phyloP scores from a whole-genome alignment of 2,888 invertebrate genomes.

The Eristalis intricaria region DNA sequence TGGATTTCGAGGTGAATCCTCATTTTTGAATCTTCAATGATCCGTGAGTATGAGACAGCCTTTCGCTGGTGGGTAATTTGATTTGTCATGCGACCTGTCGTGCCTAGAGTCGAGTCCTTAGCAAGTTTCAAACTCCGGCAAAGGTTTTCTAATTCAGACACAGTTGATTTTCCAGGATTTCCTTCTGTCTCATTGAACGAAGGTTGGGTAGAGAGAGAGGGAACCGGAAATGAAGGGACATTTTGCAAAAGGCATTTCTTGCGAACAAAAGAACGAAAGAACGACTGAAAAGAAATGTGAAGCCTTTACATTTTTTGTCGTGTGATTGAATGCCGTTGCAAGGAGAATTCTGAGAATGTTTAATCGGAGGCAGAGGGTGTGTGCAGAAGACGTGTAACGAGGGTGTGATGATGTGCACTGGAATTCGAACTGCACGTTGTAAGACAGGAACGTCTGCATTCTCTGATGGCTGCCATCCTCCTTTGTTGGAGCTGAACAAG shows the following conservation, averaged over 20 bases:
- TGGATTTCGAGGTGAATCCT: not conserved
- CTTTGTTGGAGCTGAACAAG: not conserved
- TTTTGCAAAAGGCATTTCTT: too few species aligned
- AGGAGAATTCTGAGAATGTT: not conserved
- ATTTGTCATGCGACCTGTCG: not conserved
- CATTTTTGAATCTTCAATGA: slow-evolving; percentile 8
- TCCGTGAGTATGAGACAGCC: not conserved
- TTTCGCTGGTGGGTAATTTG: not conserved
- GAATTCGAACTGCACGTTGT: not conserved
- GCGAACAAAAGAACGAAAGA: too few species aligned
- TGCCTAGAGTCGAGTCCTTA: not conserved
- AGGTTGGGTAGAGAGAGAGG: not conserved
- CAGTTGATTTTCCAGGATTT: not conserved
- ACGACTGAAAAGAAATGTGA: not conserved
- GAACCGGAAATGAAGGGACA: not conserved
- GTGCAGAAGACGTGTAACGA: not conserved
- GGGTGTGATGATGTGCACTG: not conserved
- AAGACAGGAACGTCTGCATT: not conserved
- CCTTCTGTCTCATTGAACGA: not conserved
- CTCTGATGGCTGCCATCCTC: not conserved
- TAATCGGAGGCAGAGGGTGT: not conserved
- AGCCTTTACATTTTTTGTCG: not conserved
- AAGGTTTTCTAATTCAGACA: not conserved
- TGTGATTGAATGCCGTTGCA: not conserved
- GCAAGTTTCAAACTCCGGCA: not conserved